Conservation (phyloP, 2,888 invertebrate species). For the Syritta pipiens region DNA sequence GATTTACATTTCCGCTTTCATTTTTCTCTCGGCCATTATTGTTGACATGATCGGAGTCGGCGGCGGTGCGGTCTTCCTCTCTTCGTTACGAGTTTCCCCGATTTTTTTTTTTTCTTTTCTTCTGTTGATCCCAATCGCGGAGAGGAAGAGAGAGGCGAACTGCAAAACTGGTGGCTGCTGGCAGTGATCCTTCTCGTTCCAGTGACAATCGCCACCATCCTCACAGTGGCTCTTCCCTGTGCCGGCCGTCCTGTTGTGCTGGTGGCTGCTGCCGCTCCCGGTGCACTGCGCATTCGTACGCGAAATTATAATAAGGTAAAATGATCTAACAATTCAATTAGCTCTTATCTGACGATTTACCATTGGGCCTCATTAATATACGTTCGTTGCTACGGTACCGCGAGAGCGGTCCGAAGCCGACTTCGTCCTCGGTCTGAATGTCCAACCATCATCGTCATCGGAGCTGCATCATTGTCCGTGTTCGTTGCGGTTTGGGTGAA, state of each 20-base stretch:
- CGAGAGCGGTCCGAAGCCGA: not conserved
- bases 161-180: too few relatives aligned
- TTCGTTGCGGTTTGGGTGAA: constrained; percentile 9
- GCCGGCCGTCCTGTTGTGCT: not conserved
- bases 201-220: constrained; percentile 59
- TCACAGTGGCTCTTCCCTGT: not conserved
- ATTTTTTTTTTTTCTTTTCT: too few relatives aligned
- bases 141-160: constrained; percentile 21
- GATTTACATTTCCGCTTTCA: constrained; percentile 70
- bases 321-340: constrained; percentile 73
- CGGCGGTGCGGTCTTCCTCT: constrained; percentile 19
- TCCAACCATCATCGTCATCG: constrained; percentile 60
- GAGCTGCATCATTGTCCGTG: constrained; percentile 51
- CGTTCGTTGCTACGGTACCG: constrained; percentile 43
- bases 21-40: constrained; percentile 56
- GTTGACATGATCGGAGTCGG: constrained; percentile 61
- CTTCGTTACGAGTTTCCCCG: constrained; percentile 28
- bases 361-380: constrained; percentile 71
- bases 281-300: constrained; percentile 52
- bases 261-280: not conserved
- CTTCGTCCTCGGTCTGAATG: constrained; percentile 61
- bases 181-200: constrained; percentile 24
- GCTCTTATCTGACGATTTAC: constrained; percentile 72
- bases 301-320: constrained; percentile 70
- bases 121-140: constrained; percentile 54